A percentile compares a stretch with the other conserved stretches of the same genome.
Evolutionary conservation across 35 echinoderm and acorn worm species (phyloP).

Genomic region (Diadema setosum): DNA sequence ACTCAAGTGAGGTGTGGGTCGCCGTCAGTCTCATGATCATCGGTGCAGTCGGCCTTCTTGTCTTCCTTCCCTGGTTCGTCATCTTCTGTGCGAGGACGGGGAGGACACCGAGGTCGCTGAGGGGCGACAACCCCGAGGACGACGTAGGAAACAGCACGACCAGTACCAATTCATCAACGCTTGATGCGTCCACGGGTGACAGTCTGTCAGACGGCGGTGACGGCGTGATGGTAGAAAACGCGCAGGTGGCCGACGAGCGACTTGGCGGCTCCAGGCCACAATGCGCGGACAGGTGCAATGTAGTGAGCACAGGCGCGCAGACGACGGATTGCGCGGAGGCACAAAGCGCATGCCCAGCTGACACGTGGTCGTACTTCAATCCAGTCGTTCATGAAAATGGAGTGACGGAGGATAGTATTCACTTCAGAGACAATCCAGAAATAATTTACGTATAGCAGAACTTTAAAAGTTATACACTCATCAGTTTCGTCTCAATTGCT

Average conservation of each 20-base stretch:
- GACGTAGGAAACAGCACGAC: not conserved
- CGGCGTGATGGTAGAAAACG: not conserved
- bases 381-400: not conserved
- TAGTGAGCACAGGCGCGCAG: no score
- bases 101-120: not conserved
- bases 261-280: no score
- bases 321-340: not conserved
- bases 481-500: no score
- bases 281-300: no score
- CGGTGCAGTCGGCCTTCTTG: conserved; percentile 12
- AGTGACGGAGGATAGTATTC: not conserved
- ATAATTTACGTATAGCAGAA: no score
- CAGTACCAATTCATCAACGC: no score
- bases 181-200: no score
- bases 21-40: conserved; percentile 20
- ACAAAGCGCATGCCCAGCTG: no score
- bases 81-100: not conserved
- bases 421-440: not conserved
- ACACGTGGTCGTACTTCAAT: not conserved
- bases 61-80: conserved; percentile 52
- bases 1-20: conserved; percentile 39
- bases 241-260: not conserved
- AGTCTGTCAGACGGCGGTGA: not conserved
- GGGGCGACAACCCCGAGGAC: not conserved
- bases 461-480: no score